Conservation (phyloP, 2,113 vertebrate genomes). For the Henicopernis longicauda region DNA sequence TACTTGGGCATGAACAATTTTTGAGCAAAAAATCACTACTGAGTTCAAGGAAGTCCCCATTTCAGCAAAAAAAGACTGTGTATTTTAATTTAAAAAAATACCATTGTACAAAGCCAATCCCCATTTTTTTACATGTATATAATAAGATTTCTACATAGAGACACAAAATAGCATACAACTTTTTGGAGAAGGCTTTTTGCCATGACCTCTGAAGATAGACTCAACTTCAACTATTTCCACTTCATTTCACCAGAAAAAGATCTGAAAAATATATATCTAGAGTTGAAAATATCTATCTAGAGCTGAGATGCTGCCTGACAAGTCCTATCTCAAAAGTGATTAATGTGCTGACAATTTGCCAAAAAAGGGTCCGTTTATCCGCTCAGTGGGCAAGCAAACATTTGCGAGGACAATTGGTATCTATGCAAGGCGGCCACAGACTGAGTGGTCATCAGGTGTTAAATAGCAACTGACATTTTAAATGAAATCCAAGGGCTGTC, state of each 20-base stretch:
- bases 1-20: not conserved
- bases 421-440: not conserved
- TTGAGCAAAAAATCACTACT: not conserved
- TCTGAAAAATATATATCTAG: not conserved
- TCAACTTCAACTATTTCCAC: not conserved
- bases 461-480: slow-evolving; percentile 34
- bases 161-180: not conserved
- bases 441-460: slow-evolving; percentile 35
- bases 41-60: not conserved
- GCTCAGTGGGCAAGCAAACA: slow-evolving; percentile 14
- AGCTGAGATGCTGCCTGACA: not conserved
- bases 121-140: not conserved
- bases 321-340: not conserved
- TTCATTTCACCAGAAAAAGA: not conserved
- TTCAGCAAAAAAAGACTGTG: not conserved
- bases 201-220: not conserved
- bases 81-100: not conserved
- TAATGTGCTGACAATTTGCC: not conserved
- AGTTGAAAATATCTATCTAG: not conserved
- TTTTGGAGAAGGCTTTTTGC: not conserved
- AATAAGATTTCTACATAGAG: not conserved
- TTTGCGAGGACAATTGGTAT: not conserved
- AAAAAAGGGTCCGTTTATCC: not conserved
- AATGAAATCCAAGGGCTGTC: slow-evolving; percentile 7
- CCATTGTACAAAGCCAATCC: not conserved